phyloP scores from a whole-genome alignment of 2,797 vertebrate species.

The Odontamblyopus lacepedii region DNA sequence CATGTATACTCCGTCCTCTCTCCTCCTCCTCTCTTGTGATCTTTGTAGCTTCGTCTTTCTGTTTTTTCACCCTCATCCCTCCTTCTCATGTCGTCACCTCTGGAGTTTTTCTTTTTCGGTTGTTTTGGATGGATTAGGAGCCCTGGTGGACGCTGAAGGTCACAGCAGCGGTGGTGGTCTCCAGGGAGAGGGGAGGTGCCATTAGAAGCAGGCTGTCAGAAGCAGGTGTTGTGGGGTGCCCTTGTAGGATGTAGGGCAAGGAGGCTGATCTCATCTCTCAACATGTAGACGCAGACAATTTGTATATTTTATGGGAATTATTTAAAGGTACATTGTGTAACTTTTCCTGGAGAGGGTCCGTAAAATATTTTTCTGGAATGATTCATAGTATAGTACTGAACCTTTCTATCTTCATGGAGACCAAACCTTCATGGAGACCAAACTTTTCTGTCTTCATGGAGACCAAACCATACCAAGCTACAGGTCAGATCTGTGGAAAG shows the following conservation, averaged over 20 bases:
- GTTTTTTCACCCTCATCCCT: constrained; percentile 58
- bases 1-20: constrained; percentile 59
- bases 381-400: too few species aligned
- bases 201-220: constrained; percentile 28
- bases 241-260: constrained; percentile 21
- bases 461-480: too few species aligned
- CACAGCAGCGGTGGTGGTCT: constrained; percentile 24
- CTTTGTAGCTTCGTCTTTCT: constrained; percentile 44
- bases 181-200: constrained; percentile 28
- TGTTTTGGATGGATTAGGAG: constrained; percentile 28
- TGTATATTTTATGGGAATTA: too few species aligned
- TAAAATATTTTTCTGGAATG: too few species aligned
- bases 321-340: too few species aligned
- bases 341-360: too few species aligned
- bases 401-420: too few species aligned
- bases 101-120: constrained; percentile 23
- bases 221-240: constrained; percentile 15
- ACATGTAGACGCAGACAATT: too few species aligned
- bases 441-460: too few species aligned
- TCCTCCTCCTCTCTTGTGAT: constrained; percentile 43
- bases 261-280: neutral
- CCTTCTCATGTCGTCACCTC: constrained; percentile 55
- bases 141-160: constrained; percentile 52
- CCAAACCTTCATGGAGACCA: too few species aligned
- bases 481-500: too few species aligned